These are phyloP conservation scores for Meandrina meandrites DNA, from an alignment of 92 coral and sea anemone species.

Conservation along the genomic window DNA sequence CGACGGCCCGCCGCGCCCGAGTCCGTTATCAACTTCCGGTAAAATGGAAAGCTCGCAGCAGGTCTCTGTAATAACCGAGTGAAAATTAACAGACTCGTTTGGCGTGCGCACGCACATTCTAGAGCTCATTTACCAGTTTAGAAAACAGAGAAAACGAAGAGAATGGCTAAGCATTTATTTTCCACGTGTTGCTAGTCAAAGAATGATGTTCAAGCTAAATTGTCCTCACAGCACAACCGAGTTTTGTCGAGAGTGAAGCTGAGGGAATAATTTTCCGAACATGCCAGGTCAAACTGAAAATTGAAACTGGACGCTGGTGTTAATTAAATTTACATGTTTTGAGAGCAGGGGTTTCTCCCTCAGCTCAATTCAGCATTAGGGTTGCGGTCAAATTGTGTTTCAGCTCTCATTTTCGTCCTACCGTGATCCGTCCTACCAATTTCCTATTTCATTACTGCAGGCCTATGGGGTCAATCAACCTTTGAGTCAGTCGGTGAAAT, in stretches of 20 bases:
- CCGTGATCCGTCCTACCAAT: not conserved
- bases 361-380: not conserved
- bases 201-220: not conserved
- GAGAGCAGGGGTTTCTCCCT: not conserved
- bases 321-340: conserved; percentile 2
- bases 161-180: not conserved
- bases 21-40: conserved; percentile 8
- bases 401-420: not conserved
- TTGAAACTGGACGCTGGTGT: not conserved
- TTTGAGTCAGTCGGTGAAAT: no score
- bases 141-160: not conserved
- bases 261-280: not conserved
- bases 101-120: not conserved
- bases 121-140: not conserved
- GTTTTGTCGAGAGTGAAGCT: not conserved
- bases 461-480: no score
- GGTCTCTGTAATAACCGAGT: not conserved
- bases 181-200: not conserved
- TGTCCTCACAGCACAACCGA: not conserved
- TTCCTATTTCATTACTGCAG: no score
- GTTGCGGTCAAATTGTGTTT: not conserved
- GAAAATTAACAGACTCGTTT: not conserved
- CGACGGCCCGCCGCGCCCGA: conserved; percentile 4
- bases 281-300: not conserved
- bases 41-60: not conserved